Conservation (phyloP, 2,797 vertebrate species). For the Neomorphus geoffroyi region DNA sequence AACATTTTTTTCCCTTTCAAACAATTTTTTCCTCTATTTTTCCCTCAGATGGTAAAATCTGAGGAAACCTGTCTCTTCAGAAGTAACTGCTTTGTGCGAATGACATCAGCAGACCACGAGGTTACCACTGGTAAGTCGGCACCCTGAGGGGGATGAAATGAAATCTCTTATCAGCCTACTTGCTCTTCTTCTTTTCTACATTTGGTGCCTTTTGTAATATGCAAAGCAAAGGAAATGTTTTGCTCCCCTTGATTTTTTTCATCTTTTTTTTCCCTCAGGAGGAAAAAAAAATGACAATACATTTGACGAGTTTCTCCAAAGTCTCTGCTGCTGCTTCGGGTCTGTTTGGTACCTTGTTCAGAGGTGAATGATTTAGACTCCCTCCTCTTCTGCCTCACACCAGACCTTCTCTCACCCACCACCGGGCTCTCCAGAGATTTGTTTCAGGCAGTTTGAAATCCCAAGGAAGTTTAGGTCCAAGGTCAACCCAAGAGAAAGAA, state of each 20-base stretch:
- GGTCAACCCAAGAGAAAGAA: background rate
- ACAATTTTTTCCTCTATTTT: constrained; percentile 57
- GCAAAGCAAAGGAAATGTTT: constrained; percentile 56
- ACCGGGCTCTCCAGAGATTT: background rate
- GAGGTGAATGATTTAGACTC: background rate
- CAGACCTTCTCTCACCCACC: background rate
- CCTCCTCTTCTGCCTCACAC: background rate
- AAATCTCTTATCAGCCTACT: constrained; percentile 53
- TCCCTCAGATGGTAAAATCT: constrained; percentile 61
- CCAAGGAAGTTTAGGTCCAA: background rate
- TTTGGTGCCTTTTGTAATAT: constrained; percentile 46
- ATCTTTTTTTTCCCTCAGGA: background rate
- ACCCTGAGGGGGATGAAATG: constrained; percentile 67
- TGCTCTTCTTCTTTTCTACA: constrained; percentile 43
- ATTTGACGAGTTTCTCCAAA: constrained; percentile 2
- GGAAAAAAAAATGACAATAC: background rate
- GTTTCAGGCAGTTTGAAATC: background rate
- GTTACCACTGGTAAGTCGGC: constrained; percentile 48
- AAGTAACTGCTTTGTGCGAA: constrained; percentile 63
- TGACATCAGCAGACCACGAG: constrained; percentile 61
- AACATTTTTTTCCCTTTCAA: constrained; percentile 65
- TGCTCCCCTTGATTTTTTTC: constrained; percentile 38
- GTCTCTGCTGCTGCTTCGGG: constrained; percentile 5
- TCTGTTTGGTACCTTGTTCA: constrained; percentile 30
- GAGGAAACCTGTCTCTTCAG: constrained; percentile 66